Percentiles rank a stretch among this genome's conserved stretches.
These are phyloP conservation scores for Dryomyza anilis DNA, from an alignment of 2,888 invertebrate species.

Conservation along the genomic window DNA sequence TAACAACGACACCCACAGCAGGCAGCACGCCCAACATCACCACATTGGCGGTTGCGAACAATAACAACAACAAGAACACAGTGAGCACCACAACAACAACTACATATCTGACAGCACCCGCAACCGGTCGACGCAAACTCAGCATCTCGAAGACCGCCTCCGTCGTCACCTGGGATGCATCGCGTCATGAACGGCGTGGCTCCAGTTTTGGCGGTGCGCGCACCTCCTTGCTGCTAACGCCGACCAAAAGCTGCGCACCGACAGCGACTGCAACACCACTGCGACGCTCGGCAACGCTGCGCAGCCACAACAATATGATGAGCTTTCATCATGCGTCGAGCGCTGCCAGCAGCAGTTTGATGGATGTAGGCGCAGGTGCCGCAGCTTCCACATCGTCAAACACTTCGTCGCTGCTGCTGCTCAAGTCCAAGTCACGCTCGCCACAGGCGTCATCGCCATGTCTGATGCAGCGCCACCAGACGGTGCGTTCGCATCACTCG, in stretches of 20 bases:
- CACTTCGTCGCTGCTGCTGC: conserved; percentile 60
- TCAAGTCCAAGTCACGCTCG: conserved; percentile 59
- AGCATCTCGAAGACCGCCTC: conserved; percentile 63
- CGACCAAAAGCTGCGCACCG: conserved; percentile 52
- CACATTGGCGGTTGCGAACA: conserved; percentile 7
- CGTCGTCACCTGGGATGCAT: conserved; percentile 76
- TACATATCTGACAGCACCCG: conserved; percentile 56
- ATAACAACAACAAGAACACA: conserved; percentile 61
- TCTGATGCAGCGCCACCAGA: conserved; percentile 64
- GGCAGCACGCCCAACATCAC: conserved; percentile 5
- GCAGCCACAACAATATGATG: conserved; percentile 63
- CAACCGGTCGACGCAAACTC: conserved; percentile 57
- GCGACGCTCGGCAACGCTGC: conserved; percentile 68
- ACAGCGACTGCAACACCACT: conserved; percentile 58
- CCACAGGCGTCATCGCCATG: conserved; percentile 67
- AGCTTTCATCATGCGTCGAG: conserved; percentile 36
- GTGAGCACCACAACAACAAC: conserved; percentile 48
- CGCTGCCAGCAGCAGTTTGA: conserved; percentile 10
- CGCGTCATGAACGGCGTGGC: conserved; percentile 68
- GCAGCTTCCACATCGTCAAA: conserved; percentile 45
- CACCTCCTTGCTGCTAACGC: conserved; percentile 67
- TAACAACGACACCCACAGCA: not conserved
- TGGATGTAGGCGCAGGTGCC: conserved; percentile 16
- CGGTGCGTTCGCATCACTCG: conserved; percentile 74
- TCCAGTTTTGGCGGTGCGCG: conserved; percentile 75